Evolutionary conservation across 2,888 invertebrate species (phyloP), one percentile per base, ranked within the genome.

Genomic region (Ormia ochracea): DNA sequence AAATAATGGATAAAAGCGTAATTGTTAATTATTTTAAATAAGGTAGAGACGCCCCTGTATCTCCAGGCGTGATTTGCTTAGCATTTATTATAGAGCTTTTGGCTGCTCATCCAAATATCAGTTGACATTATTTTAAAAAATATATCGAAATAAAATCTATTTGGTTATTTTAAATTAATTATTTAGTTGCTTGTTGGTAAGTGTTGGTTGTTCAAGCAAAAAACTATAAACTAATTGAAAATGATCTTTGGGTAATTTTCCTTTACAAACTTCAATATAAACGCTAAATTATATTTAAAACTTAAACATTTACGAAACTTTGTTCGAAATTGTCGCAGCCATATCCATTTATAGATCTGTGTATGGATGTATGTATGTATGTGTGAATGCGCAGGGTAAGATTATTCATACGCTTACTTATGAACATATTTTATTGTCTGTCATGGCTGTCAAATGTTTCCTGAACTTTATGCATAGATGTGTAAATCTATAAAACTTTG

Each of bases 381-480:
- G 45, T 26, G n/a, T n/a, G n/a, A n/a, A n/a, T n/a, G n/a, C n/a
- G n/a, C n/a, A n/a, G n/a, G n/a, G n/a, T n/a, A n/a, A n/a, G n/a
- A n/a, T 41, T 41, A 41, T 17, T 48, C 45, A 36, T 48, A 17
- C 36, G 48, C 33, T 19, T 9, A 26, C 48, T 52, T 78, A 33
- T 28, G 66, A 66, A 72, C 75, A 75, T 80, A 80, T 80, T 80
- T 80, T 76, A 80, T 68, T 80, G 80, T 80, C 80, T 80, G 76
- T 76, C 80, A 72, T 48, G 75, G 66, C 28, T 80, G 79, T 80
- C 80, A 80, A 66, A 75, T 48, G 80, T 56, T 68, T 80, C 80
- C 80, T 61, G 41, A 54, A 76, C 76, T 80, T 76, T 72, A 68
- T 68, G 43, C 52, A 52, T 50, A n/a, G 10, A 33, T 72, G 45